Percentiles rank a stretch among this genome's conserved stretches.
Evolutionary conservation across 2,888 invertebrate genomes (phyloP).

Genomic region (Orchesella flavescens): DNA sequence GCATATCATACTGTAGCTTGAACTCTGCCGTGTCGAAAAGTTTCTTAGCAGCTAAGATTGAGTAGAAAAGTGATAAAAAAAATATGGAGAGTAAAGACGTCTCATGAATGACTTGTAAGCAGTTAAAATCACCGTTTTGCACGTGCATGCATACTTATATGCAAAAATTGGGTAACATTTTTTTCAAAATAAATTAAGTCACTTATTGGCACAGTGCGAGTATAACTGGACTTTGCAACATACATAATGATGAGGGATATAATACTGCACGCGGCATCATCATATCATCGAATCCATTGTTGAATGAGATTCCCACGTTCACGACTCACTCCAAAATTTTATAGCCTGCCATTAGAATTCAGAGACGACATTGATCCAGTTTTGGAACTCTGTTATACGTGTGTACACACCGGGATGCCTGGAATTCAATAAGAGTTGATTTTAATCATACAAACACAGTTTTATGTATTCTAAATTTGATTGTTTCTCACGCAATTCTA

Average conservation of each 20-base stretch:
- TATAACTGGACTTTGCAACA: constrained; percentile 3
- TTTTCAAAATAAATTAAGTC: constrained; percentile 27
- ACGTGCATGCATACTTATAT: too few species aligned
- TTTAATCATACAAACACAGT: not conserved
- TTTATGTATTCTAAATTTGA: not conserved
- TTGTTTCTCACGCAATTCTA: constrained; percentile 31
- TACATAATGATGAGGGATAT: constrained; percentile 2
- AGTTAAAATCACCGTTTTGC: constrained; percentile 4
- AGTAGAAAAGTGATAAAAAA: not conserved
- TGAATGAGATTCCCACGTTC: not conserved
- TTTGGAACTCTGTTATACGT: constrained; percentile 72
- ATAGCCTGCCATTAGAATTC: constrained; percentile 68
- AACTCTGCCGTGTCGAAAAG: too few species aligned
- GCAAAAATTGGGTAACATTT: not conserved
- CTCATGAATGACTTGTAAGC: not conserved
- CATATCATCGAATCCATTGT: not conserved
- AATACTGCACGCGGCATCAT: constrained; percentile 30
- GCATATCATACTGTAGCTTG: too few species aligned
- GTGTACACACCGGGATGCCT: constrained; percentile 73
- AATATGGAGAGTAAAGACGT: not conserved
- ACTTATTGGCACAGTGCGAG: constrained; percentile 14
- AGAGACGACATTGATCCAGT: constrained; percentile 73
- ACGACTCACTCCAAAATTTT: constrained; percentile 7
- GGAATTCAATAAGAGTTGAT: constrained; percentile 68
- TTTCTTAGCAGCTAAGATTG: not conserved